Conservation (phyloP, 2,113 vertebrate genomes). For the Formicarius rufipectus region DNA sequence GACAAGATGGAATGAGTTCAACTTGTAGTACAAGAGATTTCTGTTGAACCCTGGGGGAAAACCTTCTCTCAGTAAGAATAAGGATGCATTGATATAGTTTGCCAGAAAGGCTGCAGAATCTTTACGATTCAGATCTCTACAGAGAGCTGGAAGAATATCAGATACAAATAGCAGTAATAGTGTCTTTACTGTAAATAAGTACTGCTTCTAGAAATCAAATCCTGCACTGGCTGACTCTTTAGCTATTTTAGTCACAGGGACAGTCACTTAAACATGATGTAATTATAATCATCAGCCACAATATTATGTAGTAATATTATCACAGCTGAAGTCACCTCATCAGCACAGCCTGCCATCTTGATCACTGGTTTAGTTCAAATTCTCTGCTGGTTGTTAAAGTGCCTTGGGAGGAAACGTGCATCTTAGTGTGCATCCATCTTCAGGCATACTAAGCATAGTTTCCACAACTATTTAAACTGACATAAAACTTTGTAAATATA, state of each 20-base stretch:
- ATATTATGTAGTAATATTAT: background rate
- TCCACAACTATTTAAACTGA: background rate
- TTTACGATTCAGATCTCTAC: background rate
- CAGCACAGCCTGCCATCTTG: background rate
- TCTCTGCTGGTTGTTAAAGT: background rate
- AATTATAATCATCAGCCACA: background rate
- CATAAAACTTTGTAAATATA: background rate
- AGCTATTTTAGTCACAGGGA: background rate
- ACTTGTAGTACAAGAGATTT: background rate
- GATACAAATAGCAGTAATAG: background rate
- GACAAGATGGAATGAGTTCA: background rate
- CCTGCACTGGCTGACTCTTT: background rate
- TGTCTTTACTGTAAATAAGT: background rate
- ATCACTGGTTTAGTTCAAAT: background rate
- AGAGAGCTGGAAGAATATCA: background rate
- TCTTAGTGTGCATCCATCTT: background rate
- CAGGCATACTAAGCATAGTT: background rate
- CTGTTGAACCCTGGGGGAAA: background rate
- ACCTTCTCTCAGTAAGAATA: background rate
- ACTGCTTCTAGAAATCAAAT: background rate
- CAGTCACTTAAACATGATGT: background rate
- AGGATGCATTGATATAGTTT: background rate
- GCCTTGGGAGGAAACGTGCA: background rate
- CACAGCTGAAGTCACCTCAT: background rate
- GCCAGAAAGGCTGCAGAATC: background rate